Evolutionary conservation across 1,140 invertebrate species (phyloP), one percentile per base, ranked within the genome.

Genomic region (Brachionus angularis): DNA sequence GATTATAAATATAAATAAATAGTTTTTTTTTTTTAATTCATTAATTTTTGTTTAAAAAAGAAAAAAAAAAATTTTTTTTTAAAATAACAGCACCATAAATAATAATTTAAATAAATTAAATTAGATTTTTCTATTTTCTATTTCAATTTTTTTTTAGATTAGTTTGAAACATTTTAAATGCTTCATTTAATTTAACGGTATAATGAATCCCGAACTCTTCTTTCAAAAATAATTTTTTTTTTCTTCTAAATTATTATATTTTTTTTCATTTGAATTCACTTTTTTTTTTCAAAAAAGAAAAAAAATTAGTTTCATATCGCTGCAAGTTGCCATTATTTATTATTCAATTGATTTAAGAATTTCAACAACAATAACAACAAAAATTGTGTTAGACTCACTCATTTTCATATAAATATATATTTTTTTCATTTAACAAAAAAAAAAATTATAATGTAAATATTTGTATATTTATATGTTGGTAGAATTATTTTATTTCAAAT

Each of bases 21-120:
- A 33, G 18, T 23, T 58, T 58, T 58, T 39, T 58, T 34, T 58
- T 18, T 58, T 31, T 55, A 55, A 55, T n/a, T n/a, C 52, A 55
- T 27, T 55, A 55, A 58, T 58, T 23, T 58, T 58, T 39, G 39
- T 39, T 58, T 58, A 39, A 42, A 14, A 8, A 14, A 42, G 14
- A 42, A 58, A 58, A 58, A 50, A 50, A 58, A 58, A 33, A 23
- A 58, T 58, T 58, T 58, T 58, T 31, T 58, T 31, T 58, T 58
- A 23, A 58, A 58, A 58, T 58, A 58, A 58, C 53, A 58, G 53
- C 53, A 58, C 53, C 53, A 58, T 58, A 58, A 58, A 58, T 58
- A 58, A 58, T 58, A 58, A 58, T 58, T 58, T 31, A 58, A 58
- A 58, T 58, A 58, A 58, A 58, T 58, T 58, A 58, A 58, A 58